These are phyloP conservation scores for Pseudomyrmex concolor DNA, from an alignment of 1,140 invertebrate genomes.

Conservation along the genomic window DNA sequence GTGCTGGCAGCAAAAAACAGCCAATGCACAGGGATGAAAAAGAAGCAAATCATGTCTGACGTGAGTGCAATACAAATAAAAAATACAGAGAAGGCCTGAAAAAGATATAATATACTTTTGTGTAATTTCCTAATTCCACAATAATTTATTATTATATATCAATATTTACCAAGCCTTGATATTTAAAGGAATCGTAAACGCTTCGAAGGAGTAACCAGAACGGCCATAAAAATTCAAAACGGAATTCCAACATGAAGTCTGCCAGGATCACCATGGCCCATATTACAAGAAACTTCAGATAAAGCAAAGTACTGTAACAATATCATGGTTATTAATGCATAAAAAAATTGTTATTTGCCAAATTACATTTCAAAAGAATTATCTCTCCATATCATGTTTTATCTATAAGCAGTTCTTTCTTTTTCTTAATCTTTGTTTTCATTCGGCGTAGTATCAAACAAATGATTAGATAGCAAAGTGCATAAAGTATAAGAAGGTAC, in stretches of 20 bases:
- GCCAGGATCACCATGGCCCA: conserved; percentile 98
- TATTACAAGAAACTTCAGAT: conserved; percentile 97
- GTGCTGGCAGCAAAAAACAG: conserved; percentile 99
- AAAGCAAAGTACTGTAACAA: conserved; percentile 95
- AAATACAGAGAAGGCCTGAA: conserved; percentile 98
- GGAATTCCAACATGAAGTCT: conserved; percentile 99
- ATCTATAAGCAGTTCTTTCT: not conserved
- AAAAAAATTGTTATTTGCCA: not conserved
- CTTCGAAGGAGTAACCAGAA: conserved; percentile 98
- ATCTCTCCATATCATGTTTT: not conserved
- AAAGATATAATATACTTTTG: conserved; percentile 73
- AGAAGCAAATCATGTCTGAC: conserved; percentile 99
- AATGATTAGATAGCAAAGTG: no score
- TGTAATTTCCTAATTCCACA: conserved; percentile 87
- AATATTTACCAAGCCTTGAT: conserved; percentile 97
- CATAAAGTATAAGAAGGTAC: not conserved
- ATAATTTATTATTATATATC: conserved; percentile 73
- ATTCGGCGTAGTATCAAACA: not conserved
- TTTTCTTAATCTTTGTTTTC: not conserved
- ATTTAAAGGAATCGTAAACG: conserved; percentile 99
- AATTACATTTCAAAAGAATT: not conserved
- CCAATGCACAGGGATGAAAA: conserved; percentile 99
- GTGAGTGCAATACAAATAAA: conserved; percentile 99
- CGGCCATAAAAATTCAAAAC: conserved; percentile 99
- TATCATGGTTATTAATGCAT: conserved; percentile 43